Evolutionary conservation across 1,140 invertebrate genomes (phyloP), one percentile per base, ranked within the genome.

Genomic region (Ostrea denselamellosa): DNA sequence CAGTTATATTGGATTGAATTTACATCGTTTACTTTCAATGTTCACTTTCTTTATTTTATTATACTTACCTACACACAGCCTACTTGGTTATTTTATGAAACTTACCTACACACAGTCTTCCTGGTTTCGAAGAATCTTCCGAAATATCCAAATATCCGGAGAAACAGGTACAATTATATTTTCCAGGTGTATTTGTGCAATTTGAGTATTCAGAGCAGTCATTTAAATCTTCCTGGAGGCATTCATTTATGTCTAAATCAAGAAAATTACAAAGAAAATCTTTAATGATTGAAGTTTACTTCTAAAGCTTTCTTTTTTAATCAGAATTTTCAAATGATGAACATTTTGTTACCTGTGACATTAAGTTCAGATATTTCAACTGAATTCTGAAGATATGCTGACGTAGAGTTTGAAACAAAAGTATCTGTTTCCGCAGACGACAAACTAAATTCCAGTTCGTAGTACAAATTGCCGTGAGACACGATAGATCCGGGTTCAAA

Each of bases 221-320:
- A 62, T 89, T 89, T 85, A 85, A 87, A 22, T 52, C 34, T 9
- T 51, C 17, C 53, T 52, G 52, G 2, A 51, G n/a, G 77, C 90
- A 90, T 81, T 90, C 90, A 83, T 90, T 81, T 44, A 90, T 83
- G 86, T 89, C 90, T 90, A 90, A 88, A 56, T 54, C 17, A 84
- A 82, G 56, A 77, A 51, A 65, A 28, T 65, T 22, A 52, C 14
- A 12, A 44, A 51, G 14, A n/a, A 44, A 83, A n/a, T 12, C 4
- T 22, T 17, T 19, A 52, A 22, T 52, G 10, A 8, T 52, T 25
- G 14, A 17, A 10, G 17, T 17, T 19, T n/a, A 53, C 54, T 44
- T 10, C 2, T 4, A 22, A 34, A 28, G 8, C 10, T 0, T 17
- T 56, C 3, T 62, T 12, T 19, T 25, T n/a, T 3, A 14, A 62